Percentiles rank a stretch among this genome's conserved stretches.
Conservation (phyloP, 2,888 invertebrate species). For the Drosophila parthenogenetica region DNA sequence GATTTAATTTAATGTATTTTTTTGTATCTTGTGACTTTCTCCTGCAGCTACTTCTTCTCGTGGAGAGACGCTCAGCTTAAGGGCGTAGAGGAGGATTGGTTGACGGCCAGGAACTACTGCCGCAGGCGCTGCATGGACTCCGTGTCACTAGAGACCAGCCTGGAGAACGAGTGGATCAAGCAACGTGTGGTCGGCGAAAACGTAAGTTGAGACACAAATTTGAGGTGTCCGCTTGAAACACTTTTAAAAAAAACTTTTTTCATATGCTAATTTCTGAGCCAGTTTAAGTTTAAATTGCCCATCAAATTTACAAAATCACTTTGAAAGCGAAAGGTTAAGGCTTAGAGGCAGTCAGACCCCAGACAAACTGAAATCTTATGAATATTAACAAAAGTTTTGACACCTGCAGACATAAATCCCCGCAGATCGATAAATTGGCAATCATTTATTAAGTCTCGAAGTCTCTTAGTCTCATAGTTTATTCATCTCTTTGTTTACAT, state of each 20-base stretch:
- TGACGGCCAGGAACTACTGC: conserved; percentile 94
- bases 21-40: neutral
- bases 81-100: conserved; percentile 93
- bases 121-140: conserved; percentile 96
- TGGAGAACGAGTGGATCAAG: conserved; percentile 95
- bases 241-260: neutral
- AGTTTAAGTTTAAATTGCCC: conserved; percentile 13
- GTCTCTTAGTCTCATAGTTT: conserved; percentile 13
- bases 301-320: conserved; percentile 21
- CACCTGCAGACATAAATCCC: conserved; percentile 35
- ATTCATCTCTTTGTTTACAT: conserved; percentile 40
- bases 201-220: conserved; percentile 86
- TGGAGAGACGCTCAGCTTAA: conserved; percentile 92
- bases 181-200: conserved; percentile 91
- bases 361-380: conserved; percentile 11
- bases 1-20: neutral
- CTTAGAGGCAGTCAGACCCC: conserved; percentile 2
- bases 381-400: conserved; percentile 32
- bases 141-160: conserved; percentile 93
- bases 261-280: conserved; percentile 7
- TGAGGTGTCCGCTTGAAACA: too few species aligned
- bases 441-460: conserved; percentile 46
- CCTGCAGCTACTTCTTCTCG: conserved; percentile 93
- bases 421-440: conserved; percentile 21
- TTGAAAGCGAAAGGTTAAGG: conserved; percentile 21